Percentiles rank a stretch among this genome's conserved stretches.
Evolutionary conservation across 2,888 invertebrate genomes (phyloP).

Genomic region (Brassicogethes aeneus): DNA sequence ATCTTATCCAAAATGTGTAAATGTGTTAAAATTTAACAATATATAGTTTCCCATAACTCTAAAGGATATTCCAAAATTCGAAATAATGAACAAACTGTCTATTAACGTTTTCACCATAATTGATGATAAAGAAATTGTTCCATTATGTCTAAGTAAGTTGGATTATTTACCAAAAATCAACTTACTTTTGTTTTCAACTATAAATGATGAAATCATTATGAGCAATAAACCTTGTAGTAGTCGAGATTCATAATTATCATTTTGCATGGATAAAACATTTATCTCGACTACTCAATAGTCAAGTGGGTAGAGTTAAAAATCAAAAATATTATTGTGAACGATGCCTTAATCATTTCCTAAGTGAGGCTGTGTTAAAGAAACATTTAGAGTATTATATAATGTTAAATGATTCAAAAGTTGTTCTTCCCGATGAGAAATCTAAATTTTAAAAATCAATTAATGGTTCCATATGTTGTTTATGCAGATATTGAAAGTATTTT

Average conservation of each 20-base stretch:
- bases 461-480: background rate
- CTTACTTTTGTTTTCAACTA: background rate
- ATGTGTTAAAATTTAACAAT: too few relatives aligned
- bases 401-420: background rate
- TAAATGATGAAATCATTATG: background rate
- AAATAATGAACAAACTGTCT: too few relatives aligned
- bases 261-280: background rate
- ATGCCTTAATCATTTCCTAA: background rate
- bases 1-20: background rate
- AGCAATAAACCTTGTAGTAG: background rate
- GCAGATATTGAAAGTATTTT: background rate
- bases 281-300: too few relatives aligned
- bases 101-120: background rate
- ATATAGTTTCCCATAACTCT: too few relatives aligned
- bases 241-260: background rate
- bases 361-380: background rate
- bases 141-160: too few relatives aligned
- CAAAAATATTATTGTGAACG: background rate
- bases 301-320: background rate
- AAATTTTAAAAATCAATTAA: background rate
- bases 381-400: background rate
- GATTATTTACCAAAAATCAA: background rate
- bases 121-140: background rate
- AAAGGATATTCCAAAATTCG: too few relatives aligned
- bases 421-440: background rate